Evolutionary conservation across 1,140 invertebrate species (phyloP).

Genomic region (Onthophagus taurus): DNA sequence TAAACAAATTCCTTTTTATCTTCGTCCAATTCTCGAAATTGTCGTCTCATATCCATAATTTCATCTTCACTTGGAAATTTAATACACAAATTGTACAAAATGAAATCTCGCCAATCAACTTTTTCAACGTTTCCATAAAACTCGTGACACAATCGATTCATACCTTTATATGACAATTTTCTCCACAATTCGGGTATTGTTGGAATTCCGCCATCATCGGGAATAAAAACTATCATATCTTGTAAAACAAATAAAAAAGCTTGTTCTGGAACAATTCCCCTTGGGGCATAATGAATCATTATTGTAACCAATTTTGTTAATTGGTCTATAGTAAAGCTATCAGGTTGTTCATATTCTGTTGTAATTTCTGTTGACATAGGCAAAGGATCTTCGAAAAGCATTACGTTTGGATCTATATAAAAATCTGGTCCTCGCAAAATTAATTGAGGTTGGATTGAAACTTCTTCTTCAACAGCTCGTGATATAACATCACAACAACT

Average conservation of each 20-base stretch:
- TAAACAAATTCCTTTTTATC: slow-evolving; percentile 34
- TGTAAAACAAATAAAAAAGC: slow-evolving; percentile 46
- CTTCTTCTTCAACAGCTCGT: slow-evolving; percentile 45
- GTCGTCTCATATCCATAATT: slow-evolving; percentile 38
- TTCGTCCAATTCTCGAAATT: slow-evolving; percentile 39
- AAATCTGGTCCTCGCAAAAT: slow-evolving; percentile 24
- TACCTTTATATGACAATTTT: slow-evolving; percentile 38
- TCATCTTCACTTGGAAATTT: slow-evolving; percentile 42
- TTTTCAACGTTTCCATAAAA: slow-evolving; percentile 43
- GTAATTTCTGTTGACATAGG: slow-evolving; percentile 16
- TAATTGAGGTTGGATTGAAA: slow-evolving; percentile 21
- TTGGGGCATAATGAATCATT: slow-evolving; percentile 43
- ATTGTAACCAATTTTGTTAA: slow-evolving; percentile 40
- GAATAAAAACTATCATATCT: slow-evolving; percentile 43
- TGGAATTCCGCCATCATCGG: slow-evolving; percentile 38
- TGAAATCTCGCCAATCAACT: slow-evolving; percentile 52
- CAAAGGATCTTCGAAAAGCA: slow-evolving; percentile 18
- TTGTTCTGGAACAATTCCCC: slow-evolving; percentile 41
- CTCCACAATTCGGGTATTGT: slow-evolving; percentile 44
- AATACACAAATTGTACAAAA: slow-evolving; percentile 47
- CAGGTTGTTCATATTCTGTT: slow-evolving; percentile 27
- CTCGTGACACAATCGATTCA: slow-evolving; percentile 38
- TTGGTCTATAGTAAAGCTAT: slow-evolving; percentile 42
- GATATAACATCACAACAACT: slow-evolving; percentile 43
- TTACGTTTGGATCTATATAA: slow-evolving; percentile 19